These are phyloP conservation scores for Montipora sp. DNA, from an alignment of 64 coral and sea anemone species.

Conservation along the genomic window DNA sequence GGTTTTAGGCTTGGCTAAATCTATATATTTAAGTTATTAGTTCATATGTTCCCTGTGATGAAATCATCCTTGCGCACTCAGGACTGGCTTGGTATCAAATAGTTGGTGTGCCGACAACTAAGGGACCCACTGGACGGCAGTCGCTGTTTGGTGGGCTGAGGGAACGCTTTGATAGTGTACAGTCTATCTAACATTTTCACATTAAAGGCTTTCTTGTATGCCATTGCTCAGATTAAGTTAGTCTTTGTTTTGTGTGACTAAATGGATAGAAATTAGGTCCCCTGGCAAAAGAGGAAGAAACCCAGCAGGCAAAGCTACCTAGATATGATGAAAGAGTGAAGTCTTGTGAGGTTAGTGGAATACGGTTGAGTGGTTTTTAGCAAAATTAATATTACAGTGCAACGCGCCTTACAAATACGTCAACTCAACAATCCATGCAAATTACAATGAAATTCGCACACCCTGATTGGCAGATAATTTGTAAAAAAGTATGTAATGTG, in stretches of 20 bases:
- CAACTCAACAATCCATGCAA: too few species aligned
- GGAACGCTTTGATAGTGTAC: not conserved
- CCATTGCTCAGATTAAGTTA: too few species aligned
- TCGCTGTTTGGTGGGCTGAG: conserved; percentile 73
- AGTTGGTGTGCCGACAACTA: conserved; percentile 75
- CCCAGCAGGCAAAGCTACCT: conserved; percentile 23
- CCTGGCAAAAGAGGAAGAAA: conserved; percentile 23
- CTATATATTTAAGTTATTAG: too few species aligned
- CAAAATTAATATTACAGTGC: too few species aligned
- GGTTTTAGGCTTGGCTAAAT: too few species aligned
- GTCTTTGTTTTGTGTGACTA: too few species aligned
- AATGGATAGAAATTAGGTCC: conserved; percentile 8
- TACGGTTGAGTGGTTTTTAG: not conserved
- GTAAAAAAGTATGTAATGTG: too few species aligned
- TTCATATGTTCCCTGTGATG: conserved; percentile 65
- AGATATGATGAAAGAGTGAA: conserved; percentile 38
- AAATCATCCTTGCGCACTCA: conserved; percentile 73
- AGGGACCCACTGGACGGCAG: conserved; percentile 68
- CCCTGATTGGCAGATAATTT: too few species aligned
- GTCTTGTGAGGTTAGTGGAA: not conserved
- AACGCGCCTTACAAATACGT: too few species aligned
- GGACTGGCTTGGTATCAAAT: not conserved
- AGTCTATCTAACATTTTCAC: too few species aligned
- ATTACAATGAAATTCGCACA: not conserved
- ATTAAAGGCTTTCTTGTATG: too few species aligned